phyloP scores from a whole-genome alignment of 2,888 invertebrate genomes.

The Carabus problematicus region DNA sequence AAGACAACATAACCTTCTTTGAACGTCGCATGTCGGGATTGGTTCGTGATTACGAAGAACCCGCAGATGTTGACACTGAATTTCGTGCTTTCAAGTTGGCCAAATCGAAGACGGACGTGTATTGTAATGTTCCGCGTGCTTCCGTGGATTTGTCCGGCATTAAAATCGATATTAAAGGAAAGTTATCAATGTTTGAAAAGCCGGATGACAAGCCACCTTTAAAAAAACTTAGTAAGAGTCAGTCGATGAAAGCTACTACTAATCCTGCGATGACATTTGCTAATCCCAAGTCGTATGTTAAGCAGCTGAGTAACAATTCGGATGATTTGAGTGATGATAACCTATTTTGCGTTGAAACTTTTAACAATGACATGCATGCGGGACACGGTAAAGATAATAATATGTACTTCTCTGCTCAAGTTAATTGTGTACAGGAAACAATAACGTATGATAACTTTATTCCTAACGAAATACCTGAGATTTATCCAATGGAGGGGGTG shows the following conservation, averaged over 20 bases:
- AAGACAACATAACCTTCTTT: slow-evolving; percentile 57
- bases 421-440: slow-evolving; percentile 31
- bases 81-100: slow-evolving; percentile 49
- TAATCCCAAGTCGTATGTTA: slow-evolving; percentile 26
- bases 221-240: slow-evolving; percentile 48
- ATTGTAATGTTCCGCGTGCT: slow-evolving; percentile 51
- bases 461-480: neutral
- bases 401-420: slow-evolving; percentile 34
- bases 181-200: slow-evolving; percentile 56
- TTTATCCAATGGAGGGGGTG: slow-evolving; percentile 8
- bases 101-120: slow-evolving; percentile 56
- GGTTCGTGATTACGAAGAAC: slow-evolving; percentile 48
- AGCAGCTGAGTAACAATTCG: slow-evolving; percentile 34
- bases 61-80: slow-evolving; percentile 43
- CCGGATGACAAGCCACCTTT: slow-evolving; percentile 41
- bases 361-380: slow-evolving; percentile 13
- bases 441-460: slow-evolving; percentile 20
- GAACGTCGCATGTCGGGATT: slow-evolving; percentile 55
- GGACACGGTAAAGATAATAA: slow-evolving; percentile 7
- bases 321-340: slow-evolving; percentile 39
- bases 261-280: slow-evolving; percentile 37
- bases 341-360: slow-evolving; percentile 25
- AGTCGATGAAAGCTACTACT: slow-evolving; percentile 45
- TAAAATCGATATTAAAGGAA: slow-evolving; percentile 57
- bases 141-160: slow-evolving; percentile 57